A percentile compares a stretch with the other conserved stretches of the same genome.
These are phyloP conservation scores for Harlomillsia oculata DNA, from an alignment of 1,140 invertebrate species.

Conservation along the genomic window DNA sequence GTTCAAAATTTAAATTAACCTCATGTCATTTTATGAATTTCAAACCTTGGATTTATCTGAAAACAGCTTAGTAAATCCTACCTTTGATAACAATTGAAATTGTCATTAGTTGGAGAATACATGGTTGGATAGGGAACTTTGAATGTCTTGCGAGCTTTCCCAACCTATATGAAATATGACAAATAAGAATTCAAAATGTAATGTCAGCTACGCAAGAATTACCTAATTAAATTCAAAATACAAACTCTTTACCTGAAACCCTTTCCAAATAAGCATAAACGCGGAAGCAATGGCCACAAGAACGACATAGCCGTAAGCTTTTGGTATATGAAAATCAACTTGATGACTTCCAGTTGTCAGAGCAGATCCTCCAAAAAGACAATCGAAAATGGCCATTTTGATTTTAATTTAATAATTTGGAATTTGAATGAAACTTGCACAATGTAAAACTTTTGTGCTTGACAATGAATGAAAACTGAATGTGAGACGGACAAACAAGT, in stretches of 20 bases:
- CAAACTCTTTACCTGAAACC: conserved; percentile 37
- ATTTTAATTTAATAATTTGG: too few species aligned
- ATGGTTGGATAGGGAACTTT: conserved; percentile 42
- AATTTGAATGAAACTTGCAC: too few species aligned
- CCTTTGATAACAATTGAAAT: conserved; percentile 44
- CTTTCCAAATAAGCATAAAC: conserved; percentile 40
- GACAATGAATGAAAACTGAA: too few species aligned
- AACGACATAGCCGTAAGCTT: conserved; percentile 40
- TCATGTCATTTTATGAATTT: too few species aligned
- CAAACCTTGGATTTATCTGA: too few species aligned
- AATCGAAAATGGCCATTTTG: too few species aligned
- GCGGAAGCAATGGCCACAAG: conserved; percentile 38
- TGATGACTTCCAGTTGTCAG: background rate
- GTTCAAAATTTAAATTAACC: too few species aligned
- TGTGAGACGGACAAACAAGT: too few species aligned
- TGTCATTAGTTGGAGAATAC: conserved; percentile 41
- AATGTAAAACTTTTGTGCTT: too few species aligned
- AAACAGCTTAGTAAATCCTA: too few species aligned
- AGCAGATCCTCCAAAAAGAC: conserved; percentile 19
- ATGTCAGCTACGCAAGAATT: too few species aligned
- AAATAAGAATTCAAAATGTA: background rate
- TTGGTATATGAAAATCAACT: conserved; percentile 30
- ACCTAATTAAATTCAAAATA: too few species aligned
- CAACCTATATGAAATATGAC: conserved; percentile 34
- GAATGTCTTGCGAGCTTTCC: conserved; percentile 18